Percentiles rank a stretch among this genome's conserved stretches.
These are phyloP conservation scores for Latrodectus hesperus DNA, from an alignment of 2,888 invertebrate genomes.

Conservation along the genomic window DNA sequence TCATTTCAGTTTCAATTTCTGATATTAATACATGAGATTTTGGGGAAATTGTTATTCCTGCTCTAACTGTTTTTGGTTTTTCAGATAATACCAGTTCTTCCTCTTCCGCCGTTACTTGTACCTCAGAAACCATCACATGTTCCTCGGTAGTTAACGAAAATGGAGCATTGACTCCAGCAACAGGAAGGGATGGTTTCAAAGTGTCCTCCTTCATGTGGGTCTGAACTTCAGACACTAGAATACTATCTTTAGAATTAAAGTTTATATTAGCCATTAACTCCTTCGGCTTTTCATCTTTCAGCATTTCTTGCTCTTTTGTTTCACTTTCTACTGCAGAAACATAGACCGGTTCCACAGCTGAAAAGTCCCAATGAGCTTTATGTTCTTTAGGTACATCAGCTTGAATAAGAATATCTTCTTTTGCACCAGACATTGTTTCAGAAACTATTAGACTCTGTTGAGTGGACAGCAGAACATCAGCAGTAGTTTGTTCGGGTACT, in stretches of 20 bases:
- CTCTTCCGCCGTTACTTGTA: conserved; percentile 41
- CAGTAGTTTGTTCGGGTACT: conserved; percentile 35
- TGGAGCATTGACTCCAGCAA: conserved; percentile 36
- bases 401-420: conserved; percentile 49
- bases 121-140: conserved; percentile 59
- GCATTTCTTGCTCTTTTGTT: conserved; percentile 68
- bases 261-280: conserved; percentile 48
- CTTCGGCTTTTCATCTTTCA: conserved; percentile 56
- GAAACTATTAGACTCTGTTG: conserved; percentile 62
- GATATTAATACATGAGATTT: conserved; percentile 58
- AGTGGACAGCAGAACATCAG: conserved; percentile 31
- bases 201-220: conserved; percentile 62
- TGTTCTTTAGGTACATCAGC: conserved; percentile 52
- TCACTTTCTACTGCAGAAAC: conserved; percentile 63
- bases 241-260: conserved; percentile 58
- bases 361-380: conserved; percentile 39
- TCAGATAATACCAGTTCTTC: conserved; percentile 47
- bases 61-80: conserved; percentile 57
- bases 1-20: conserved; percentile 53
- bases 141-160: conserved; percentile 66
- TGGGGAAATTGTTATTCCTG: conserved; percentile 58
- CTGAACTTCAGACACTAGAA: conserved; percentile 67
- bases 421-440: conserved; percentile 61
- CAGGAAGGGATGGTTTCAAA: conserved; percentile 38
- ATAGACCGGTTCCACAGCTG: conserved; percentile 59